Evolutionary conservation across 2,888 invertebrate species (phyloP).

Genomic region (Agrotis clavis): DNA sequence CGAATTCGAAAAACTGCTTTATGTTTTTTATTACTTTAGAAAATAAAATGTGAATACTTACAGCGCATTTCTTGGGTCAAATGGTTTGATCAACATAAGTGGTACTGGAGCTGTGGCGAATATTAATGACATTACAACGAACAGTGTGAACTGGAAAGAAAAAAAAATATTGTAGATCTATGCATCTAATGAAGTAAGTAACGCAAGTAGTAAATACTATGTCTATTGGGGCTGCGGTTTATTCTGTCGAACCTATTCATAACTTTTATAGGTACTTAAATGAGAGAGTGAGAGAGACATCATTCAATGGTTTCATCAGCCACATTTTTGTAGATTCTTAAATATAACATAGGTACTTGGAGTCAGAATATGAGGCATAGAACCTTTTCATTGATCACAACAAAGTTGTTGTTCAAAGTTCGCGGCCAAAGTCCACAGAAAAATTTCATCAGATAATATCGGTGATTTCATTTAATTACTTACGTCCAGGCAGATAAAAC

Average conservation of each 20-base stretch:
- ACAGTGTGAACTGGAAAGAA: constrained; percentile 89
- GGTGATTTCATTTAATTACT: neutral
- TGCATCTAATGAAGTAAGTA: neutral
- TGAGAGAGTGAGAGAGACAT: too few relatives aligned
- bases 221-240: too few relatives aligned
- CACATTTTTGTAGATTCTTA: neutral
- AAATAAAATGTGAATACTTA: constrained; percentile 89
- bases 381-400: neutral
- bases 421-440: constrained; percentile 14
- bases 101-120: constrained; percentile 93
- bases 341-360: neutral
- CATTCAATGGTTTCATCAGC: neutral
- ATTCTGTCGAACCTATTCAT: too few relatives aligned
- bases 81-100: constrained; percentile 94
- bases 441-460: constrained; percentile 20
- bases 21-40: too few relatives aligned
- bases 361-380: neutral
- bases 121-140: constrained; percentile 92
- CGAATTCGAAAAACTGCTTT: neutral
- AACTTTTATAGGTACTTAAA: too few relatives aligned
- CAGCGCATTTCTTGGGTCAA: constrained; percentile 95
- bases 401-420: neutral
- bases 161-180: constrained; percentile 20
- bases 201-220: too few relatives aligned
- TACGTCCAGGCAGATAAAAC: constrained; percentile 12